These are phyloP conservation scores for Dynastes maya DNA, from an alignment of 2,888 invertebrate species.

Conservation along the genomic window DNA sequence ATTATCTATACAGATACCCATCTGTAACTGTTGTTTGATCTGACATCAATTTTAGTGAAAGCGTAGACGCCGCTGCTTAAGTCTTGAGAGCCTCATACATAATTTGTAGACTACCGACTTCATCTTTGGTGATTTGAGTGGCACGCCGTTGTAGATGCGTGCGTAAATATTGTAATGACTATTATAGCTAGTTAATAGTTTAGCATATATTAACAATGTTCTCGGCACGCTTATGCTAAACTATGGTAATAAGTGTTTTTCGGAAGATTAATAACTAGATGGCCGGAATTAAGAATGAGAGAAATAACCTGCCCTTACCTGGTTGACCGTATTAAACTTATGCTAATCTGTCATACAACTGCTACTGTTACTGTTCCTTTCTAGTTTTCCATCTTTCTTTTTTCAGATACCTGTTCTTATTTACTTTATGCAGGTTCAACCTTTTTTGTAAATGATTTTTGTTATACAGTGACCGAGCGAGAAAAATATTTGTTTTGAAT, in stretches of 20 bases:
- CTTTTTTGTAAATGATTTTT: constrained; percentile 27
- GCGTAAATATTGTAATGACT: constrained; percentile 61
- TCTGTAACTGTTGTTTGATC: too few relatives aligned
- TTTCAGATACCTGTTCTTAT: background rate
- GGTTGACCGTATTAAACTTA: constrained; percentile 56
- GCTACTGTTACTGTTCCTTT: constrained; percentile 57
- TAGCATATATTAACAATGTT: constrained; percentile 62
- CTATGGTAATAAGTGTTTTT: constrained; percentile 64
- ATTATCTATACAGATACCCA: background rate
- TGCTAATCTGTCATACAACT: constrained; percentile 54
- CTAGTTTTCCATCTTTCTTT: constrained; percentile 1
- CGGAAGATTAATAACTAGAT: constrained; percentile 63
- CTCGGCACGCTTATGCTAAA: constrained; percentile 65
- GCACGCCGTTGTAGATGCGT: constrained; percentile 53
- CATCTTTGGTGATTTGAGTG: constrained; percentile 50
- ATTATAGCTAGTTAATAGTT: constrained; percentile 61
- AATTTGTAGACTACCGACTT: constrained; percentile 41
- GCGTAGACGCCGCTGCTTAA: constrained; percentile 41
- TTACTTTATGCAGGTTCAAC: constrained; percentile 2
- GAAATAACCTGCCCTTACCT: constrained; percentile 52
- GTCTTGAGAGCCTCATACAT: constrained; percentile 26
- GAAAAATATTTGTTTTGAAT: too few relatives aligned
- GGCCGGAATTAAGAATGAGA: constrained; percentile 59
- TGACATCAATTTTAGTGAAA: constrained; percentile 29
- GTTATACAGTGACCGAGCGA: too few relatives aligned